A percentile compares a stretch with the other conserved stretches of the same genome.
Evolutionary conservation across 1,140 invertebrate genomes (phyloP).

Genomic region (Tenebrio molitor): DNA sequence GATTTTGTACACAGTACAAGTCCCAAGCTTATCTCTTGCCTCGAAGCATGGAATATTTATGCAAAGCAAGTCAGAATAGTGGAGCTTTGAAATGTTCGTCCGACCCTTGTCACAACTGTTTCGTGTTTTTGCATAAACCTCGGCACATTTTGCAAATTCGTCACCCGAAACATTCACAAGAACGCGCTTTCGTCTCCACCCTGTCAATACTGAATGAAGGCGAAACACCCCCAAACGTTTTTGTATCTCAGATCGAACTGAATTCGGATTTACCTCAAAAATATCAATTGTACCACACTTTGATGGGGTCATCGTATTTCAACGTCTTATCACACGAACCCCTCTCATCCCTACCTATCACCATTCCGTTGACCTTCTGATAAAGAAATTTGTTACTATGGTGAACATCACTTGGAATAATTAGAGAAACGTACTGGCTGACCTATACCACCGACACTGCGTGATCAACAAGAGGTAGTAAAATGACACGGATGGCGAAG

Average conservation of each 20-base stretch:
- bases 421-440: constrained; percentile 1
- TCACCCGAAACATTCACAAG: no score
- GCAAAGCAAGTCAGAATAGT: neutral
- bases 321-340: neutral
- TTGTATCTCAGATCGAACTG: no score
- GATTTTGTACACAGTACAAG: neutral
- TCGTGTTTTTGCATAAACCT: neutral
- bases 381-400: constrained; percentile 38
- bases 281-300: neutral
- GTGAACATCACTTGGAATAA: neutral
- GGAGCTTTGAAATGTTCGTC: neutral
- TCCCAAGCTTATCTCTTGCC: neutral
- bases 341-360: neutral
- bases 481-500: neutral
- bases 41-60: neutral
- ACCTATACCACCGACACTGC: constrained; percentile 8
- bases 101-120: no score
- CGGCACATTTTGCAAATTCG: neutral
- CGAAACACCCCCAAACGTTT: no score
- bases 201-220: no score
- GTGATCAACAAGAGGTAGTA: constrained; percentile 2
- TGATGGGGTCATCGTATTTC: constrained; percentile 15
- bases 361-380: constrained; percentile 18
- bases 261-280: neutral
- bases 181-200: no score